Evolutionary conservation across 2,113 vertebrate genomes (phyloP), one percentile per base, ranked within the genome.

Genomic region (Stigmatopora argus): DNA sequence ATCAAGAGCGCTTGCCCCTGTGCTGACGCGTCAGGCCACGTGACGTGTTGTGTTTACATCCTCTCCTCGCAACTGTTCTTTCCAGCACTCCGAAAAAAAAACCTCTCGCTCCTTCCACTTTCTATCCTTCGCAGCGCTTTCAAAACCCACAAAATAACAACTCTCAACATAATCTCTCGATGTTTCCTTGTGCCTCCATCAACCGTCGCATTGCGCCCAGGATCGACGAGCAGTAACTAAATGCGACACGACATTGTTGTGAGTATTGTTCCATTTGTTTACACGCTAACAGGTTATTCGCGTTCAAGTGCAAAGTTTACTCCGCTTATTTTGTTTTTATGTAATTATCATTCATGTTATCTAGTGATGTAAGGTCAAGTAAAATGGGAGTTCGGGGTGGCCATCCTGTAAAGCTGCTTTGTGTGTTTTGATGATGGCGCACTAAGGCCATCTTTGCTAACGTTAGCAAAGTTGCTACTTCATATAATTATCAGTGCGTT

Each of bases 31-130:
- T 64, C 34, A 5, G 31, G 77, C 79, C 87, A 89, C 85, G 88
- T 89, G 88, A 89, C 77, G 53, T 44, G 19, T 41, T 68, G 71
- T 89, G 88, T 89, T 89, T 89, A 89, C 88, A 89, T 89, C 86
- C 81, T 85, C 77, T 60, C 12, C 81, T 15, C 38, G 86, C 87
- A 82, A 83, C 81, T 85, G 85, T 82, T 85, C 83, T 64, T 82
- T 80, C 86, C 31, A 59, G 67, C 74, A 70, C 72, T 77, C 69
- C 34, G 71, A 71, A 76, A 41, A 63, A 35, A 35, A 41, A 41
- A 2, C 58, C 26, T 7, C 64, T 78, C 70, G 4, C 59, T 45
- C 19, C 13, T 21, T 7, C 26, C 41, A 15, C 49, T 73, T 73
- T 21, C 21, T 41, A 41, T 49, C 38, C 41, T 9, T 3, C 49